phyloP scores from a whole-genome alignment of 2,113 vertebrate genomes.

The Tupaia chinensis region DNA sequence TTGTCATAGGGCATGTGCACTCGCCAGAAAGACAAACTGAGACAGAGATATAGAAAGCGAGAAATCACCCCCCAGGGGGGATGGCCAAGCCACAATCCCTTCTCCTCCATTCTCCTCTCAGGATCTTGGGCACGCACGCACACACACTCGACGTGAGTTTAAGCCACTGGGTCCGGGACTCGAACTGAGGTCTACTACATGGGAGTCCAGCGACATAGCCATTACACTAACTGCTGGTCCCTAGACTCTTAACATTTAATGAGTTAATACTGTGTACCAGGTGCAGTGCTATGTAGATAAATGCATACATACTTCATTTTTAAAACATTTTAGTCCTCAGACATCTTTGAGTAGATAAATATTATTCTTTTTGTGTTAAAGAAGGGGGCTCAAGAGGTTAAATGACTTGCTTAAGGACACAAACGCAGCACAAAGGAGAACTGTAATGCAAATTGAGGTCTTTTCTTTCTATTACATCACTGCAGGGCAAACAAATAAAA shows the following conservation, averaged over 20 bases:
- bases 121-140: too few species aligned
- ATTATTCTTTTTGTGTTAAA: background rate
- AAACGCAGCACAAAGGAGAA: background rate
- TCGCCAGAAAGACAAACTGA: too few species aligned
- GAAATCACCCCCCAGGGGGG: too few species aligned
- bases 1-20: too few species aligned
- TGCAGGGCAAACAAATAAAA: constrained; percentile 70
- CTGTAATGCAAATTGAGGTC: constrained; percentile 16
- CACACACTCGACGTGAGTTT: too few species aligned
- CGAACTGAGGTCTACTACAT: too few species aligned
- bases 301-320: background rate
- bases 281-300: background rate
- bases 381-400: background rate
- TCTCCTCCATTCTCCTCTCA: too few species aligned
- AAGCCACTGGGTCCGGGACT: too few species aligned
- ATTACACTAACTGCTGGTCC: too few species aligned
- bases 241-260: background rate
- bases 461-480: constrained; percentile 45
- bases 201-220: too few species aligned
- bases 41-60: too few species aligned
- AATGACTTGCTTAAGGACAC: constrained; percentile 24
- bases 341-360: background rate
- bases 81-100: too few species aligned
- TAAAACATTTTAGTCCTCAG: background rate
- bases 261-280: background rate